phyloP scores from a whole-genome alignment of 37 sponge, comb jelly and placozoan species.

The Oopsacas minuta region DNA sequence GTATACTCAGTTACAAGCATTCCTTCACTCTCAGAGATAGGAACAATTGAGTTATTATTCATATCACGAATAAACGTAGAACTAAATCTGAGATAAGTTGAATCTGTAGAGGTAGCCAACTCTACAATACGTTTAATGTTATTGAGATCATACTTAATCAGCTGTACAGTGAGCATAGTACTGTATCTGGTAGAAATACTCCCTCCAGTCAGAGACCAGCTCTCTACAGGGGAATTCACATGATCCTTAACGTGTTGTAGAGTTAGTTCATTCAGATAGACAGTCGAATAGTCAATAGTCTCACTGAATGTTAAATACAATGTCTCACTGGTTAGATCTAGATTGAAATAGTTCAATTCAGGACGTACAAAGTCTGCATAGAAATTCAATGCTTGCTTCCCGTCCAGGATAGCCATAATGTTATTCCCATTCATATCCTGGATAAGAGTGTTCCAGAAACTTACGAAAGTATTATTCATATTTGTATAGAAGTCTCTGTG shows the following conservation, averaged over 20 bases:
- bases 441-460: constrained; percentile 30
- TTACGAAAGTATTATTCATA: constrained; percentile 44
- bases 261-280: not conserved
- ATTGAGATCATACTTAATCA: constrained; percentile 59
- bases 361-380: constrained; percentile 48
- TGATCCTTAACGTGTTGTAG: not conserved
- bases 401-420: constrained; percentile 26
- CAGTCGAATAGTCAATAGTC: not conserved
- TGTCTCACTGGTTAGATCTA: not conserved
- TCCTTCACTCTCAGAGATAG: constrained; percentile 25
- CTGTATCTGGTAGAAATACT: constrained; percentile 35
- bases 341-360: constrained; percentile 15
- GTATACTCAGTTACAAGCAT: constrained; percentile 35
- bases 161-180: constrained; percentile 29
- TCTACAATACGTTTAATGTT: constrained; percentile 53
- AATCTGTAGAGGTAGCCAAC: constrained; percentile 31
- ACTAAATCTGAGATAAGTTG: constrained; percentile 41
- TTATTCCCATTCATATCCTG: constrained; percentile 52
- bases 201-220: constrained; percentile 49
- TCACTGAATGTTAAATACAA: constrained; percentile 34
- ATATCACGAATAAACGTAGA: constrained; percentile 43
- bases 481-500: constrained; percentile 17
- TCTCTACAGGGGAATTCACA: not conserved
- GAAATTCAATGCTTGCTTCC: constrained; percentile 32
- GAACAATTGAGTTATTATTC: constrained; percentile 42